These are phyloP conservation scores for Eciton burchellii DNA, from an alignment of 1,140 invertebrate species.

Conservation along the genomic window DNA sequence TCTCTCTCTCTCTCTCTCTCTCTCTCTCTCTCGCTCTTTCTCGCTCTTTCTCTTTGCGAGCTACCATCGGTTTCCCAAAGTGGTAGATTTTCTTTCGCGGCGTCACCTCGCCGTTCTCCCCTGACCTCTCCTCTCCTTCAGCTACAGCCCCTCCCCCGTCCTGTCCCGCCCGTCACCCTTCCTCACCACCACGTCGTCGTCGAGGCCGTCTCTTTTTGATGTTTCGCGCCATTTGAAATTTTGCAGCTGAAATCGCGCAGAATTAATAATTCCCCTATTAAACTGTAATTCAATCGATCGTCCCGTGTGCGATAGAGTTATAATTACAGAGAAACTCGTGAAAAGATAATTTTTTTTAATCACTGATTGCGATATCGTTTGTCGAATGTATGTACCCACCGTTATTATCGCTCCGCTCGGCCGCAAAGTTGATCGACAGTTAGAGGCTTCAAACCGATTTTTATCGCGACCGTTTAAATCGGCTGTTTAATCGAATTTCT, in stretches of 20 bases:
- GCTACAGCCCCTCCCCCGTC: too few relatives aligned
- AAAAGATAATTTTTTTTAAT: conserved; percentile 62
- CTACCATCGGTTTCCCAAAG: conserved; percentile 66
- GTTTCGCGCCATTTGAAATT: conserved; percentile 56
- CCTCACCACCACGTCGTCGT: not conserved
- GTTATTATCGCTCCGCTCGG: conserved; percentile 60
- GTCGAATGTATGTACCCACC: conserved; percentile 57
- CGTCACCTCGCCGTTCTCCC: not conserved
- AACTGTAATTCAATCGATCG: conserved; percentile 61
- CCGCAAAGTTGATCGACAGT: conserved; percentile 60
- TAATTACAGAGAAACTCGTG: conserved; percentile 55
- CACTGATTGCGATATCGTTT: conserved; percentile 59
- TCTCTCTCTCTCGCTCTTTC: conserved; percentile 48
- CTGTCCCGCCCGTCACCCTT: too few relatives aligned
- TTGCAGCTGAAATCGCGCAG: conserved; percentile 55
- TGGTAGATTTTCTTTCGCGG: conserved; percentile 62
- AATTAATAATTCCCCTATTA: conserved; percentile 61
- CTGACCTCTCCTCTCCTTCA: not conserved
- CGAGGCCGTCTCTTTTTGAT: not conserved
- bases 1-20: conserved; percentile 22
- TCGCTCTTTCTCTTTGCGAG: conserved; percentile 37
- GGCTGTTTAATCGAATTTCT: conserved; percentile 50
- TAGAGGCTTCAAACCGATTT: conserved; percentile 58
- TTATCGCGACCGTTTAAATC: conserved; percentile 57
- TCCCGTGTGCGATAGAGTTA: conserved; percentile 49